Evolutionary conservation across 37 sponge, comb jelly and placozoan genomes (phyloP).

Genomic region (Agelas oroides): DNA sequence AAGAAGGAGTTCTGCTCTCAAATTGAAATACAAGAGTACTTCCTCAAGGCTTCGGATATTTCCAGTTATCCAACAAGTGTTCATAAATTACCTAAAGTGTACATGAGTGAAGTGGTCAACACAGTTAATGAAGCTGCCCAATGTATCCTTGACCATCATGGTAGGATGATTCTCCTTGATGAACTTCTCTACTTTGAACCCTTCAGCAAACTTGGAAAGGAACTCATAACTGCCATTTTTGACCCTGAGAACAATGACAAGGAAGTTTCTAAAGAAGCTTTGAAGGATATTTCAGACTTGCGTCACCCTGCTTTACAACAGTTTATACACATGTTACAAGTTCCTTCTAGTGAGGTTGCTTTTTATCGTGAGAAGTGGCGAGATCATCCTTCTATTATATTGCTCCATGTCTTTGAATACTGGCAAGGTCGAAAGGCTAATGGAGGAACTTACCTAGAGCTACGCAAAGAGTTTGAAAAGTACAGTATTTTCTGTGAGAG

Average conservation of each 20-base stretch:
- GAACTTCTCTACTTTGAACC: conserved; percentile 18
- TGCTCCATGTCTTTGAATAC: background rate
- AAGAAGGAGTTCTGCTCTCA: background rate
- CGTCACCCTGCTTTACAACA: background rate
- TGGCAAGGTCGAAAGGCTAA: too few relatives aligned
- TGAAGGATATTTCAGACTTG: background rate
- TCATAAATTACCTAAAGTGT: too few relatives aligned
- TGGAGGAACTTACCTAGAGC: too few relatives aligned
- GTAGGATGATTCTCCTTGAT: background rate
- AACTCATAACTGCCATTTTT: background rate
- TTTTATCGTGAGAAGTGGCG: background rate
- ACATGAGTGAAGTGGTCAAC: too few relatives aligned
- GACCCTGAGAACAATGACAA: background rate
- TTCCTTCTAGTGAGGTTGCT: background rate
- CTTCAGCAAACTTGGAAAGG: conserved; percentile 1
- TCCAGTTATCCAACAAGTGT: background rate
- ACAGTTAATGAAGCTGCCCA: too few relatives aligned
- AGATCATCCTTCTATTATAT: background rate
- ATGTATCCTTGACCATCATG: background rate
- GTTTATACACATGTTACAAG: background rate
- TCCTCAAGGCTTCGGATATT: background rate
- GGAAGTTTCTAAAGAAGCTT: background rate
- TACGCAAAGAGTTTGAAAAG: too few relatives aligned
- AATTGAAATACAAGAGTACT: background rate
- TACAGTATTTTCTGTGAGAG: too few relatives aligned